Conservation (phyloP, 2,797 vertebrate genomes). For the Girardinus metallicus region DNA sequence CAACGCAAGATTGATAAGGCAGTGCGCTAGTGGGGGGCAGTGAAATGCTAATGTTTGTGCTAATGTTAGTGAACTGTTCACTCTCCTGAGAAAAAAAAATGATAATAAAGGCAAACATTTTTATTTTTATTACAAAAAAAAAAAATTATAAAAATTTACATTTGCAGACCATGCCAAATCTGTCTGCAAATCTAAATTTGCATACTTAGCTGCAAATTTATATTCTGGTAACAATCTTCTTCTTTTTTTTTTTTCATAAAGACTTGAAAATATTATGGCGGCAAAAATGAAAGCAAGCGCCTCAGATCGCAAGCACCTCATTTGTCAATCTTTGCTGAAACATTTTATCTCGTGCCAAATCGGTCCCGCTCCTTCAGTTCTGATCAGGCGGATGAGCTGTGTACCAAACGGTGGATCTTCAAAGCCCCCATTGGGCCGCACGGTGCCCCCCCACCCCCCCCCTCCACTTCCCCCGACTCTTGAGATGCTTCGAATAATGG, state of each 20-base stretch:
- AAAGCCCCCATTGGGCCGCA: constrained; percentile 65
- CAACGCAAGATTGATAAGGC: no score
- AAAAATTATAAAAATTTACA: no score
- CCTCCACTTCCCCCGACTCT: constrained; percentile 37
- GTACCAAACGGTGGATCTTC: constrained; percentile 64
- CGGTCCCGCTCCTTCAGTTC: constrained; percentile 28
- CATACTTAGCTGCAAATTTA: background rate
- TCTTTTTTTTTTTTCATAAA: constrained; percentile 4
- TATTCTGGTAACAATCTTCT: background rate
- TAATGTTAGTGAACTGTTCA: no score
- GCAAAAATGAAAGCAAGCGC: constrained; percentile 19
- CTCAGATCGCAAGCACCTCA: constrained; percentile 16
- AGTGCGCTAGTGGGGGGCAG: no score
- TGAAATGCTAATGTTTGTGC: no score
- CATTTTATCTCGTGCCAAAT: constrained; percentile 68
- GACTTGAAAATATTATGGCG: background rate
- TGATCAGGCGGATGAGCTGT: constrained; percentile 36
- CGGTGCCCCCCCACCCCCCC: background rate
- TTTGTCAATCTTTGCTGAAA: constrained; percentile 20
- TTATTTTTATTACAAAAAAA: no score
- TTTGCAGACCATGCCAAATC: no score
- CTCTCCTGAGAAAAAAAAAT: no score
- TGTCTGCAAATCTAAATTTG: no score
- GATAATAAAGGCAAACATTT: no score
- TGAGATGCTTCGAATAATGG: constrained; percentile 70